Conservation (phyloP, 2,888 invertebrate genomes). For the Lissonota sp. region DNA sequence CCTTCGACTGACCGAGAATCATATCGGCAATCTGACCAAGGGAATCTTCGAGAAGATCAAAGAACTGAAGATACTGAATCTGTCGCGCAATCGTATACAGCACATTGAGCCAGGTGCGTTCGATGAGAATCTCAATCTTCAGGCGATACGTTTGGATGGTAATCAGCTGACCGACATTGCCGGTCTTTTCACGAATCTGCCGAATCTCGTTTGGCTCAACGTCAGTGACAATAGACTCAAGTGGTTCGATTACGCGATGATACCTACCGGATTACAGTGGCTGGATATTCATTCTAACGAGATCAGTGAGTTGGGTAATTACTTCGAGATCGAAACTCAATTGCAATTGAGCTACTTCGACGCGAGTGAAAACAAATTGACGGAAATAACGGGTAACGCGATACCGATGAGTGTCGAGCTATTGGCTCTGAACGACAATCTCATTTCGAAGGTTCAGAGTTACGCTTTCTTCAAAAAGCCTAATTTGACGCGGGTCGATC, state of each 20-base stretch:
- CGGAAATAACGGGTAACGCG: slow-evolving; percentile 92
- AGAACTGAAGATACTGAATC: slow-evolving; percentile 91
- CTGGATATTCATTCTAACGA: slow-evolving; percentile 94
- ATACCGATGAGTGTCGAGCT: slow-evolving; percentile 93
- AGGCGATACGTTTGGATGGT: slow-evolving; percentile 92
- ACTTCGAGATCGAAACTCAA: slow-evolving; percentile 92
- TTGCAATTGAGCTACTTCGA: slow-evolving; percentile 92
- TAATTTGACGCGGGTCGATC: slow-evolving; percentile 92
- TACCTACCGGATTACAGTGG: slow-evolving; percentile 93
- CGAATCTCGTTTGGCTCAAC: slow-evolving; percentile 93
- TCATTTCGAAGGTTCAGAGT: slow-evolving; percentile 92
- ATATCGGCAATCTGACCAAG: slow-evolving; percentile 91
- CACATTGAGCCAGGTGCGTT: slow-evolving; percentile 91
- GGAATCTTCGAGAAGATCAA: slow-evolving; percentile 92
- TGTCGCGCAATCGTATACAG: slow-evolving; percentile 93
- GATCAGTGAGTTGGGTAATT: slow-evolving; percentile 93
- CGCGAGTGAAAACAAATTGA: slow-evolving; percentile 92
- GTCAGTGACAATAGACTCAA: slow-evolving; percentile 93
- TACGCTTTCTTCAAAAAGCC: slow-evolving; percentile 95
- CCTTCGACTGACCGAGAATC: slow-evolving; percentile 93
- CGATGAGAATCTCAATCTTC: slow-evolving; percentile 90
- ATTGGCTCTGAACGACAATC: slow-evolving; percentile 91
- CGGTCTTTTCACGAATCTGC: slow-evolving; percentile 91
- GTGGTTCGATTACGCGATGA: slow-evolving; percentile 93
- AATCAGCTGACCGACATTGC: slow-evolving; percentile 92